These are phyloP conservation scores for Noctilio leporinus DNA, from an alignment of 2,113 vertebrate species.

Conservation along the genomic window DNA sequence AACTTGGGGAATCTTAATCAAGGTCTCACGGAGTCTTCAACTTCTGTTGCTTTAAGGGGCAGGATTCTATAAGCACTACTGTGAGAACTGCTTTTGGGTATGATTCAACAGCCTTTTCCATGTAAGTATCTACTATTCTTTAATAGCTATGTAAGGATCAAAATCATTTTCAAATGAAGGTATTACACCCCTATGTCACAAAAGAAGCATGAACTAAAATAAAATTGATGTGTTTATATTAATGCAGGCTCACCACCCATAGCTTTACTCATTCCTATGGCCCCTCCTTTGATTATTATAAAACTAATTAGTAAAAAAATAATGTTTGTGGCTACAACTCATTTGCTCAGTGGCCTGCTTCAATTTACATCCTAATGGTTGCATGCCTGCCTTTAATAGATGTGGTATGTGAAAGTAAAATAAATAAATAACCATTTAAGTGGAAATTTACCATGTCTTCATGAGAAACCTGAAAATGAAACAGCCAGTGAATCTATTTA, in stretches of 20 bases:
- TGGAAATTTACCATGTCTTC: constrained; percentile 59
- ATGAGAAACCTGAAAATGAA: constrained; percentile 72
- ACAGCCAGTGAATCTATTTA: constrained; percentile 54
- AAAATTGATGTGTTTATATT: not conserved
- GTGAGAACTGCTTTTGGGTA: not conserved
- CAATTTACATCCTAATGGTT: constrained; percentile 76
- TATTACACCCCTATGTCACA: not conserved
- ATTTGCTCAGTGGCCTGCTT: constrained; percentile 70
- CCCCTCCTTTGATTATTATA: constrained; percentile 55
- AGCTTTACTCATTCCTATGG: not conserved
- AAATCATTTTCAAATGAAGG: not conserved
- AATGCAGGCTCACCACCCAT: not conserved
- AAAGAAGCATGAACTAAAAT: not conserved
- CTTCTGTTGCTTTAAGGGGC: not conserved
- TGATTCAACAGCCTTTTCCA: not conserved
- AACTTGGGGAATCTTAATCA: not conserved
- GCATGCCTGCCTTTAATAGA: constrained; percentile 71
- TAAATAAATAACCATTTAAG: constrained; percentile 73
- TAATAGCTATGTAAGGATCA: not conserved
- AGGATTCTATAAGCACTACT: not conserved
- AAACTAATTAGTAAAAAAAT: constrained; percentile 72
- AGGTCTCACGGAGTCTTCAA: not conserved
- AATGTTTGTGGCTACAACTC: constrained; percentile 58
- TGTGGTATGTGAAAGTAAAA: constrained; percentile 68
- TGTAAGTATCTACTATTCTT: not conserved